These are phyloP conservation scores for Dryobotodes eremita DNA, from an alignment of 2,888 invertebrate genomes.

Conservation along the genomic window DNA sequence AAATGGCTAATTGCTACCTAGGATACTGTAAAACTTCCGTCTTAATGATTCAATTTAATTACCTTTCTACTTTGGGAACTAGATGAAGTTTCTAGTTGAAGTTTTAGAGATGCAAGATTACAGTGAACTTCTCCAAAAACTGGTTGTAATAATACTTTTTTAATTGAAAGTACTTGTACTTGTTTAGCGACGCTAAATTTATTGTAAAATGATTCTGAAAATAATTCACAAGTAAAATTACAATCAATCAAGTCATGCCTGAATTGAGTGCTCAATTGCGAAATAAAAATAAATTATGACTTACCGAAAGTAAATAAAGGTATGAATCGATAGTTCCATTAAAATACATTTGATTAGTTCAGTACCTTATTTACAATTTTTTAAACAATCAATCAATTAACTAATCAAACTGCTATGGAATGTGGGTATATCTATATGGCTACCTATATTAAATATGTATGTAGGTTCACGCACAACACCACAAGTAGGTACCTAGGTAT, in stretches of 20 bases:
- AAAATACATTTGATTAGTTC: background rate
- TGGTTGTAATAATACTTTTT: background rate
- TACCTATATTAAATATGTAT: conserved; percentile 9
- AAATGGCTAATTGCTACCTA: background rate
- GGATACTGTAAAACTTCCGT: conserved; percentile 3
- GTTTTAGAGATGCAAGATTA: conserved; percentile 11
- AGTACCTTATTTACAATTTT: background rate
- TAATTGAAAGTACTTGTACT: background rate
- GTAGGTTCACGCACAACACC: conserved; percentile 28
- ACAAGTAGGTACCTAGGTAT: conserved; percentile 29
- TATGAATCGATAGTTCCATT: background rate
- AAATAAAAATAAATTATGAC: conserved; percentile 16
- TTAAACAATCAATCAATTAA: background rate
- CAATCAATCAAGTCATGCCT: background rate
- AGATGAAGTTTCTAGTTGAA: conserved; percentile 10
- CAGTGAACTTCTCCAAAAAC: background rate
- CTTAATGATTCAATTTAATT: conserved; percentile 19
- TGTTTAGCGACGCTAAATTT: background rate
- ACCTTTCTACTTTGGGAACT: conserved; percentile 9
- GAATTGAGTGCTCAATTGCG: background rate
- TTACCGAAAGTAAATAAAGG: background rate
- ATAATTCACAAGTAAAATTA: background rate
- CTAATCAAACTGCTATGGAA: background rate
- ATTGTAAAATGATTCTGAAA: background rate
- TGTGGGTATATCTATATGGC: background rate